Evolutionary conservation across 2,888 invertebrate species (phyloP).

Genomic region (Cosmia trapezina): DNA sequence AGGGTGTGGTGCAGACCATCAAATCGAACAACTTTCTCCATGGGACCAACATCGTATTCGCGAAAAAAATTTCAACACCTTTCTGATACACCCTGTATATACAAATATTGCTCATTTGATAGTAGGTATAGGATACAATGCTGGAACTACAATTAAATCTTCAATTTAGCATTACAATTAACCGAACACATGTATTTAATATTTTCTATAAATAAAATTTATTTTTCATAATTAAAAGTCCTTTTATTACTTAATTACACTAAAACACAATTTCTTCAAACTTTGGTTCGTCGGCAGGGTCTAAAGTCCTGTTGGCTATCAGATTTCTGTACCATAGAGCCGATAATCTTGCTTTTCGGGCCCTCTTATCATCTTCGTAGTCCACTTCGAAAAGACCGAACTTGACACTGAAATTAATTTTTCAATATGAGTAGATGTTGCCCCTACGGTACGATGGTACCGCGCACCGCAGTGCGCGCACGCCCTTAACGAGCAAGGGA

Average conservation of each 20-base stretch:
- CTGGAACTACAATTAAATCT: neutral
- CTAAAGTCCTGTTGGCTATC: conserved; percentile 71
- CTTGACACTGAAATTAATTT: conserved; percentile 73
- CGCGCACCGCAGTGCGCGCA: too few species aligned
- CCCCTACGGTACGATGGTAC: too few species aligned
- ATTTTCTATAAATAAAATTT: conserved; percentile 7
- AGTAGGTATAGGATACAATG: neutral
- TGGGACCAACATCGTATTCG: too few species aligned
- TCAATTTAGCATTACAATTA: conserved; percentile 13
- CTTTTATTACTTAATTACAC: conserved; percentile 10
- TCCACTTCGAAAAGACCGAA: conserved; percentile 83
- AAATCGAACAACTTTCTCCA: too few species aligned
- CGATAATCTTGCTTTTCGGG: conserved; percentile 73
- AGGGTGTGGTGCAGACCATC: too few species aligned
- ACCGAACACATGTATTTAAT: neutral
- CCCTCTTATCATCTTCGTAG: conserved; percentile 72
- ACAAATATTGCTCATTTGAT: too few species aligned
- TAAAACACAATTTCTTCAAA: conserved; percentile 69
- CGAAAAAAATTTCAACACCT: too few species aligned
- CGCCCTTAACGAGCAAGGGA: too few species aligned
- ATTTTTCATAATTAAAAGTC: conserved; percentile 5
- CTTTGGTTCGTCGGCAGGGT: conserved; percentile 63
- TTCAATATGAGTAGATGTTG: neutral
- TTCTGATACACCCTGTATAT: too few species aligned
- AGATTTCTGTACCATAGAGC: conserved; percentile 79